phyloP scores from a whole-genome alignment of 2,888 invertebrate species.

The Himalopsyche japonica region DNA sequence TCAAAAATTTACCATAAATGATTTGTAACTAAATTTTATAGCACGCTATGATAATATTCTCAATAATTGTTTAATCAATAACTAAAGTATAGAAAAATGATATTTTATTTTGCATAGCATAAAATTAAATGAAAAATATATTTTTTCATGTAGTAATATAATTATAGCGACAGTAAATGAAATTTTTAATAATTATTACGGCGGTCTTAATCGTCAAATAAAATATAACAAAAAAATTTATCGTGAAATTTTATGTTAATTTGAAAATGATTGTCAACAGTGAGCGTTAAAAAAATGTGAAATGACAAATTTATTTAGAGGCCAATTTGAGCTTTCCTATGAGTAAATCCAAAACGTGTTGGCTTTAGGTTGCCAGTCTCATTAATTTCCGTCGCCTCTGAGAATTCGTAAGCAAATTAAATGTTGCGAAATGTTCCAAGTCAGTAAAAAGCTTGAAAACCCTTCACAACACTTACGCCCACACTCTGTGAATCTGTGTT shows the following conservation, averaged over 20 bases:
- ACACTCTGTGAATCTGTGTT: background rate
- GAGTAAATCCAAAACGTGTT: background rate
- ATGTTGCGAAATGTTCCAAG: background rate
- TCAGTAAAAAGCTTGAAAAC: background rate
- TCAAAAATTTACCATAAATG: no score
- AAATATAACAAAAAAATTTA: background rate
- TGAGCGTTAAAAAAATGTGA: background rate
- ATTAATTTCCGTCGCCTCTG: slow-evolving; percentile 16
- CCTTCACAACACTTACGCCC: background rate
- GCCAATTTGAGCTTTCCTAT: background rate
- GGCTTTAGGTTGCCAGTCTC: background rate
- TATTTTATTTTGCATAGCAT: no score
- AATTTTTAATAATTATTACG: no score
- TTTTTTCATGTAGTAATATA: no score
- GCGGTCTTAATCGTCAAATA: background rate
- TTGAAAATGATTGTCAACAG: background rate
- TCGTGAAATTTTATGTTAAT: background rate
- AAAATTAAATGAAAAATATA: no score
- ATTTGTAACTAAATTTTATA: no score
- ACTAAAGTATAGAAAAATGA: no score
- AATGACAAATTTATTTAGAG: slow-evolving; percentile 4
- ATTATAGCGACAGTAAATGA: no score
- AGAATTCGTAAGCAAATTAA: slow-evolving; percentile 18
- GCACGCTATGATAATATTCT: no score
- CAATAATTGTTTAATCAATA: no score